These are phyloP conservation scores for Branchipolynoe longqiensis DNA, from an alignment of 2,888 invertebrate genomes.

Conservation along the genomic window DNA sequence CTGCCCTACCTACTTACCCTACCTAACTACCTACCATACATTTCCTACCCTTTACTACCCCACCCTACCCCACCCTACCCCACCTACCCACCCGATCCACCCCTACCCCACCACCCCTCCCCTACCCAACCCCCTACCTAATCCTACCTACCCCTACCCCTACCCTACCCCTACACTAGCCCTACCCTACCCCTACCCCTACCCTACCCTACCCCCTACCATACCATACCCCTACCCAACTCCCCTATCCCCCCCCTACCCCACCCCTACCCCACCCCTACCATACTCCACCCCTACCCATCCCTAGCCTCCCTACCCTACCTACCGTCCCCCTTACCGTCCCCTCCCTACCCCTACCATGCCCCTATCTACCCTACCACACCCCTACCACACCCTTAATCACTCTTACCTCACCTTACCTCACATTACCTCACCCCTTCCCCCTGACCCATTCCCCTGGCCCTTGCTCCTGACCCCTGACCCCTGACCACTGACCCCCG, in stretches of 20 bases:
- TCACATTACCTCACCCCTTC: too few relatives aligned
- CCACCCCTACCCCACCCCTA: not conserved
- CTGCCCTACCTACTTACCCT: not conserved
- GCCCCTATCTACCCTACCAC: too few relatives aligned
- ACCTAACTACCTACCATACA: not conserved
- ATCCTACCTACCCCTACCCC: not conserved
- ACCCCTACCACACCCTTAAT: too few relatives aligned
- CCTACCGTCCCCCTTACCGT: not conserved
- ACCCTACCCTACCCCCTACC: not conserved
- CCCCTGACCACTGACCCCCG: too few relatives aligned
- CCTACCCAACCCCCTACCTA: not conserved
- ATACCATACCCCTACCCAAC: not conserved
- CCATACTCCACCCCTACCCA: not conserved
- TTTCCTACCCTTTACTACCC: not conserved
- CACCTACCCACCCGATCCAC: not conserved
- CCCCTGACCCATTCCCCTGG: too few relatives aligned
- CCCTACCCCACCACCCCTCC: not conserved
- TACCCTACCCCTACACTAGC: not conserved
- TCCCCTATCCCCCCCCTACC: not conserved
- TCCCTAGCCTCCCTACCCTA: conserved; percentile 3
- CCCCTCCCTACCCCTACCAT: too few relatives aligned
- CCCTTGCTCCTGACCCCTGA: too few relatives aligned
- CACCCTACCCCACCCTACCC: not conserved
- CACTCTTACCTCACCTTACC: too few relatives aligned
- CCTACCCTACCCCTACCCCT: not conserved